These are phyloP conservation scores for Gibbula magus DNA, from an alignment of 2,888 invertebrate genomes.

Conservation along the genomic window DNA sequence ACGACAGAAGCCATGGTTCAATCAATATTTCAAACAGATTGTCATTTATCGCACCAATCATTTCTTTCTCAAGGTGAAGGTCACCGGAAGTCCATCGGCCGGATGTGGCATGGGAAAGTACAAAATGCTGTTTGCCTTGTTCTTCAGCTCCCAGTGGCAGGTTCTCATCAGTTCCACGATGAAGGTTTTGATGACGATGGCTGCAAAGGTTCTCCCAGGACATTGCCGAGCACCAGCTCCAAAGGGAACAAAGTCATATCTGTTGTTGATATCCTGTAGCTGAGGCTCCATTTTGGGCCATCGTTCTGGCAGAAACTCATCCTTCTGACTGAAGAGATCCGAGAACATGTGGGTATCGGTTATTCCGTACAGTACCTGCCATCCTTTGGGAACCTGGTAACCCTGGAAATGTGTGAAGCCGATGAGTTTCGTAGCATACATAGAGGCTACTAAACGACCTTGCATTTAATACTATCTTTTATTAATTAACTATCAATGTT, in stretches of 20 bases:
- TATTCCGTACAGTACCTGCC: conserved; percentile 61
- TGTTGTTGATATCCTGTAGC: conserved; percentile 25
- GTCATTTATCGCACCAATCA: too few relatives aligned
- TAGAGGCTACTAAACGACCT: too few relatives aligned
- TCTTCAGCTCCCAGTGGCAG: conserved; percentile 50
- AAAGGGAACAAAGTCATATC: conserved; percentile 63
- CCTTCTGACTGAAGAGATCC: conserved; percentile 36
- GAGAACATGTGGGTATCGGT: conserved; percentile 63
- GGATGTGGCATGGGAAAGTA: conserved; percentile 1
- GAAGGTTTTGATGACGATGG: conserved; percentile 61
- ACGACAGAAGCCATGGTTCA: too few relatives aligned
- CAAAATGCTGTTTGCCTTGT: conserved; percentile 42
- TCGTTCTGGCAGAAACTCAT: conserved; percentile 52
- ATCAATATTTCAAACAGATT: too few relatives aligned
- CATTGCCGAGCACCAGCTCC: conserved; percentile 65
- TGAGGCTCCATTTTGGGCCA: conserved; percentile 46
- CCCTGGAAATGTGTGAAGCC: conserved; percentile 54
- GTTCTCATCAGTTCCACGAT: conserved; percentile 56
- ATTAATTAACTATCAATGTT: too few relatives aligned
- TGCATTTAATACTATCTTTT: too few relatives aligned
- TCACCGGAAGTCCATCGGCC: conserved; percentile 24
- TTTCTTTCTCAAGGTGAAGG: not conserved
- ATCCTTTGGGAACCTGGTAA: conserved; percentile 69
- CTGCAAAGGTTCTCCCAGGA: conserved; percentile 66
- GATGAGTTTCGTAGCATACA: too few relatives aligned